phyloP scores from a whole-genome alignment of 2,797 vertebrate genomes.

The Eulemur albifrons region DNA sequence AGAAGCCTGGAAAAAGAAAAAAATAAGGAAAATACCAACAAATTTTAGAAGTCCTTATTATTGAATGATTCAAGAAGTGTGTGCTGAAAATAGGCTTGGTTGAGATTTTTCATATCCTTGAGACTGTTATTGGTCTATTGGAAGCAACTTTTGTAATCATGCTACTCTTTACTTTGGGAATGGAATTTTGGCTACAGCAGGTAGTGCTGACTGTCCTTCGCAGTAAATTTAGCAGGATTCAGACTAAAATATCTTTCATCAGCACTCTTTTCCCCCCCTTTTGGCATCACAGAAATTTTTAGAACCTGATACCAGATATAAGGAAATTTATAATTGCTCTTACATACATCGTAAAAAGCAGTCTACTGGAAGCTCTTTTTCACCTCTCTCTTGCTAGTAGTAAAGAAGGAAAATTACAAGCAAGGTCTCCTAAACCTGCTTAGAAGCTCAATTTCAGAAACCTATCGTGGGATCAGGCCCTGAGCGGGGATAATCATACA shows the following conservation, averaged over 20 bases:
- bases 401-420: neutral
- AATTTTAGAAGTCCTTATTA: constrained; percentile 25
- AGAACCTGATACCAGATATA: constrained; percentile 3
- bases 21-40: neutral
- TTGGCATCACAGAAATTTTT: neutral
- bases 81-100: neutral
- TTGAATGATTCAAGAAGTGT: neutral
- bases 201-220: neutral
- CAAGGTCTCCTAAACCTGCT: neutral
- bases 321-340: neutral
- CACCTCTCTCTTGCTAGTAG: neutral
- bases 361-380: neutral
- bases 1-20: neutral
- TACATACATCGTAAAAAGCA: neutral
- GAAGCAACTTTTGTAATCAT: neutral
- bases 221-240: neutral
- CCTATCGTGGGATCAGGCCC: neutral
- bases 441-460: neutral
- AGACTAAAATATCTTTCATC: neutral
- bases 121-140: neutral
- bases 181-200: neutral
- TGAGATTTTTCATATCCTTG: constrained; percentile 18
- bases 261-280: neutral
- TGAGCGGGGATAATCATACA: neutral
- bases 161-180: neutral